Base-by-base conservation (phyloP, 2,797 vertebrate genomes). In the Champsocephalus esox region DNA sequence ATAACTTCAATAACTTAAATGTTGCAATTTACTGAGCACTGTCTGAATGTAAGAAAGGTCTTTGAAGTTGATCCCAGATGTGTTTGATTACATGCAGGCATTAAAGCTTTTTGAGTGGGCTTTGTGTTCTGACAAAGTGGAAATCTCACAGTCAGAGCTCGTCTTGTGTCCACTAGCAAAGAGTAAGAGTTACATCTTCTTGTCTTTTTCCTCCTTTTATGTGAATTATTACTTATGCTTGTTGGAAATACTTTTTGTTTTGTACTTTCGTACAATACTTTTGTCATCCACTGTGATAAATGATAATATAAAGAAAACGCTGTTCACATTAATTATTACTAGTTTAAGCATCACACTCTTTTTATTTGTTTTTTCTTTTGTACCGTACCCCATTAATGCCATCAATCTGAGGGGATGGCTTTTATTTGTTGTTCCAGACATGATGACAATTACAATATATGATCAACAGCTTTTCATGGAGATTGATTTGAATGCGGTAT, bases 21-120 rank as follows among this genome's bases (percentile, higher is more conserved):
- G 19, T 51, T 19, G 50, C 17, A 19, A 38, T 46, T 46, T 28
- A 52, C 14, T 58, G 44, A 70, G 61, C 38, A 11, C 34, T 28
- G 9, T 58, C 43, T 66, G 0, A 56, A 14, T 51, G 58, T 28
- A 43, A 7, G 19, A 17, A 1, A 19, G 38, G 16, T 65, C 24
- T 77, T 50, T 70, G 52, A 58, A 44, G 45, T 45, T 45, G 24
- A 21, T 54, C 45, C 54, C 44, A 55, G 12, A 17, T 44, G 32
- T 49, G 12, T 58, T 64, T 70, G 0, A 13, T 65, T n/a, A 16
- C 13, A 57, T 58, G 44, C 12, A n/a, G 5, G 19, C 21, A 43
- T n/a, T 41, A 21, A 34, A 19, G 54, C 7, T n/a, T 0, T 17
- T 19, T 50, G 45, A 57, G 34, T 58, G 52, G 11, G 51, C 51